These are phyloP conservation scores for Ammodytes dubius DNA, from an alignment of 2,113 vertebrate species.

Conservation along the genomic window DNA sequence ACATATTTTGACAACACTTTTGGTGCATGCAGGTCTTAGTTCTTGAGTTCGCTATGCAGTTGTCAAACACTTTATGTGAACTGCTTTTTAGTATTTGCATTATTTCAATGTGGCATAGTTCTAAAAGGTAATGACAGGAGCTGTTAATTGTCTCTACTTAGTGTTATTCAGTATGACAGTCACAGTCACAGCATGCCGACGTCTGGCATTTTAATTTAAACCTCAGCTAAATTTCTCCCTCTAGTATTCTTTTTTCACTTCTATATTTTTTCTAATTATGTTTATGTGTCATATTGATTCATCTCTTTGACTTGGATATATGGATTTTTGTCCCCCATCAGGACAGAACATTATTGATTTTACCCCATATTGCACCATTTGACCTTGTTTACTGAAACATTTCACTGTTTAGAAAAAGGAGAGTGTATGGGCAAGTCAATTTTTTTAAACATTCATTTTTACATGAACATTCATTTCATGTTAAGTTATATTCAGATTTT, in stretches of 20 bases:
- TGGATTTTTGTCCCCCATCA: slow-evolving; percentile 53
- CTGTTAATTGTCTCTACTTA: not conserved
- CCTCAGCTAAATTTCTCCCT: not conserved
- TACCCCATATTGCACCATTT: slow-evolving; percentile 36
- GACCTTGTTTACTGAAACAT: slow-evolving; percentile 65
- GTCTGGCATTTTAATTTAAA: slow-evolving; percentile 17
- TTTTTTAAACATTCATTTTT: not conserved
- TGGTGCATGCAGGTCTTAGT: too few species aligned
- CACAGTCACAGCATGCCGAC: not conserved
- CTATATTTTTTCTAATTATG: slow-evolving; percentile 9
- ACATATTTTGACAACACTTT: too few species aligned
- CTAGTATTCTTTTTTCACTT: not conserved
- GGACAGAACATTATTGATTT: slow-evolving; percentile 60
- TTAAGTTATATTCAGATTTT: too few species aligned
- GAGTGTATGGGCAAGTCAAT: not conserved
- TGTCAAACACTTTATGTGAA: not conserved
- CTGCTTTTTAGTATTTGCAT: not conserved
- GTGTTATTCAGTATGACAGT: not conserved
- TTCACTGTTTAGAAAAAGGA: slow-evolving; percentile 33
- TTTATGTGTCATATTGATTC: slow-evolving; percentile 41
- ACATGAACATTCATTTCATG: not conserved
- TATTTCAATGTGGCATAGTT: not conserved
- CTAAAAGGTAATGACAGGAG: too few species aligned
- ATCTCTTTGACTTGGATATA: slow-evolving; percentile 63
- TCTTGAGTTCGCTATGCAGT: too few species aligned